phyloP scores from a whole-genome alignment of 2,113 vertebrate genomes.

The Tragelaphus buxtoni region DNA sequence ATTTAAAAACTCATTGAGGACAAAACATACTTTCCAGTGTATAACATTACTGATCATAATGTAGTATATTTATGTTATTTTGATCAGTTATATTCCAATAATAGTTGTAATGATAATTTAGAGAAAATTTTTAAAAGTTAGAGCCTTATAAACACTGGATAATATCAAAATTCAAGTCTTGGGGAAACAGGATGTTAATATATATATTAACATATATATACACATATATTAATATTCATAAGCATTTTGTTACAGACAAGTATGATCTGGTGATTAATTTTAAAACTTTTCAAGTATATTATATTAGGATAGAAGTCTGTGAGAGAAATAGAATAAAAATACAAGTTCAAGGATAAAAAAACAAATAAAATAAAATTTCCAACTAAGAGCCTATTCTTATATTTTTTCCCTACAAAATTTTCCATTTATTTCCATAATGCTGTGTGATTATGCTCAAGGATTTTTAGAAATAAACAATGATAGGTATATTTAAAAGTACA shows the following conservation, averaged over 20 bases:
- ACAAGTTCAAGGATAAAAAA: not conserved
- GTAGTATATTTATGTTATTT: not conserved
- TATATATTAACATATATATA: not conserved
- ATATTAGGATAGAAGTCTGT: not conserved
- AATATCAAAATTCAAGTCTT: not conserved
- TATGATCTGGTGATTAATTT: not conserved
- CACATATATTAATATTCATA: not conserved
- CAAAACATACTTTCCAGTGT: not conserved
- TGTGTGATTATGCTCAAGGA: not conserved
- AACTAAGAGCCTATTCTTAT: not conserved
- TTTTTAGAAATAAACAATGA: not conserved
- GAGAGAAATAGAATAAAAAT: not conserved
- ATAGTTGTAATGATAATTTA: not conserved
- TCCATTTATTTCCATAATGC: not conserved
- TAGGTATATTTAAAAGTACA: not conserved
- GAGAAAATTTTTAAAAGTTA: not conserved
- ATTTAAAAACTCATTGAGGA: not conserved
- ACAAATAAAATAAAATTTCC: not conserved
- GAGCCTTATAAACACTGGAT: not conserved
- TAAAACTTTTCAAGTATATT: not conserved
- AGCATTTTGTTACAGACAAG: not conserved
- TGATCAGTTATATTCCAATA: not conserved
- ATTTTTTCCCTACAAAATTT: not conserved
- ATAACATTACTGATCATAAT: not conserved
- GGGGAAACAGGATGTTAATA: not conserved